phyloP scores from a whole-genome alignment of 2,888 invertebrate species.

The Philopedon plagiatum region DNA sequence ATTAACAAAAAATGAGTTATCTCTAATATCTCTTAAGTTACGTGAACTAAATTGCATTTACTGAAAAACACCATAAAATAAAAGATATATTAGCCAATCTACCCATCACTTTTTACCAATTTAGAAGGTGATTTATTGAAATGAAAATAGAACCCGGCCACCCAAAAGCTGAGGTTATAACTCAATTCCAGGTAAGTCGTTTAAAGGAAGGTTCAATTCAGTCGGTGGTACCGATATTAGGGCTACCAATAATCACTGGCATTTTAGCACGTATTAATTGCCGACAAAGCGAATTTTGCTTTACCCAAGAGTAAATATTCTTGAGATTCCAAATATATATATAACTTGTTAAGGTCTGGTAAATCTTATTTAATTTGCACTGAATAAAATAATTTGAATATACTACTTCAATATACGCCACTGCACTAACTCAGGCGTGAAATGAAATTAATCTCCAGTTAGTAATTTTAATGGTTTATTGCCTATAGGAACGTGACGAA shows the following conservation, averaged over 20 bases:
- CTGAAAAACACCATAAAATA: constrained; percentile 36
- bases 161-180: constrained; percentile 41
- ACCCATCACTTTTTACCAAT: constrained; percentile 41
- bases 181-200: constrained; percentile 47
- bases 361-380: too few relatives aligned
- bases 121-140: constrained; percentile 41
- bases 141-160: constrained; percentile 43
- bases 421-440: neutral
- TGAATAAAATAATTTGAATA: too few relatives aligned
- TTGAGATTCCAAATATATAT: too few relatives aligned
- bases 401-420: too few relatives aligned
- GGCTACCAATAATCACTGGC: neutral
- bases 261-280: neutral
- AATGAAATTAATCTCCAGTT: constrained; percentile 22
- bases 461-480: constrained; percentile 14
- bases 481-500: constrained; percentile 25
- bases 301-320: neutral
- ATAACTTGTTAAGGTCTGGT: too few relatives aligned
- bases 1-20: neutral
- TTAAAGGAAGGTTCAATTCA: neutral
- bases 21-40: neutral
- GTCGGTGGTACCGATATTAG: neutral
- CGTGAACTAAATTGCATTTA: constrained; percentile 19
- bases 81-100: constrained; percentile 46
- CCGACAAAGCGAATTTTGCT: neutral